Evolutionary conservation across 1,140 invertebrate genomes (phyloP), one percentile per base, ranked within the genome.

Genomic region (Galleria mellonella): DNA sequence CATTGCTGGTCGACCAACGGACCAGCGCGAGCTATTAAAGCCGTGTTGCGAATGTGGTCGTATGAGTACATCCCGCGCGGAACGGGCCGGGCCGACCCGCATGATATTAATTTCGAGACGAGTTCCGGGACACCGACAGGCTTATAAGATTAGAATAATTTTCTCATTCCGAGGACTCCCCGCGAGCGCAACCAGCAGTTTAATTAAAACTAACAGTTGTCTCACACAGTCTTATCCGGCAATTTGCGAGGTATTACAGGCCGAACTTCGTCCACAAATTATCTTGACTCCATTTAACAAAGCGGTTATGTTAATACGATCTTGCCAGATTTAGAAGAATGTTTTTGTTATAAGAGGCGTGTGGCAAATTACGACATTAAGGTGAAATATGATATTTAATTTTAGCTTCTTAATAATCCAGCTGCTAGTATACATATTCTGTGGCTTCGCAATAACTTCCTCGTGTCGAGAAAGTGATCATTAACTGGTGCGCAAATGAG

Each of bases 171-270:
- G 57, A 72, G 65, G 63, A 73, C 66, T 75, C 60, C 74, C 75
- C 66, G 68, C 71, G 72, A 78, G 61, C 68, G 69, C 62, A 69
- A 83, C 66, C 77, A 75, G 76, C 77, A 70, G 74, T 83, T 84
- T 84, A 84, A 83, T 84, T 84, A 84, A 84, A 84, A 84, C 81
- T 84, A 84, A 81, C 81, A 81, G 81, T 84, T 84, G 78, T 83
- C 78, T 84, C 76, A 77, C 76, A 79, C 76, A 82, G 82, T 82
- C 75, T 85, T 81, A 83, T 77, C 76, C 76, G 63, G 73, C 76
- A 84, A 84, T 84, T 84, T 84, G 78, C 77, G 74, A 82, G 71
- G 76, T 79, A 84, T 83, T 81, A 83, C 78, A 74, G 66, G 73
- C 71, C 72, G 58, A 85, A 85, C 72, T 83, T 83, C 53, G 66